phyloP scores from a whole-genome alignment of 2,888 invertebrate genomes.

The Lordiphosa fenestrarum region DNA sequence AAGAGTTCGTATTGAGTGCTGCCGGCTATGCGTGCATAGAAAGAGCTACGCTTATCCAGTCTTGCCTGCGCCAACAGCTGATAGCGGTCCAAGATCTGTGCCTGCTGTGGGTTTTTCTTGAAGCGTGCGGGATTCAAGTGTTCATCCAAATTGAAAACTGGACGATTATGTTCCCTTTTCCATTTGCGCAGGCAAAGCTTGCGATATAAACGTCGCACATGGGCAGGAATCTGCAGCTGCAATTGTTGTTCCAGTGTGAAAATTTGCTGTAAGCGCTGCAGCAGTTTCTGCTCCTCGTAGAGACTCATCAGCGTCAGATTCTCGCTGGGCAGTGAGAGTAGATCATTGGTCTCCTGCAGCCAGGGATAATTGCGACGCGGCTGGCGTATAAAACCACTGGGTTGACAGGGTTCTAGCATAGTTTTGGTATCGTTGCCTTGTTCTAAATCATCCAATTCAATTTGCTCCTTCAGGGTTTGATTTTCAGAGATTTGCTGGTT shows the following conservation, averaged over 20 bases:
- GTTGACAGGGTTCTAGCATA: constrained; percentile 60
- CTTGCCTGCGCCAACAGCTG: constrained; percentile 70
- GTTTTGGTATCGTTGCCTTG: constrained; percentile 2
- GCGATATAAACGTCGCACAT: constrained; percentile 81
- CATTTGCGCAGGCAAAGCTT: constrained; percentile 83
- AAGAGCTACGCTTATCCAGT: constrained; percentile 63
- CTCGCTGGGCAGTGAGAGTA: constrained; percentile 20
- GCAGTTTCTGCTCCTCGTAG: constrained; percentile 77
- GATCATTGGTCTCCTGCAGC: constrained; percentile 67
- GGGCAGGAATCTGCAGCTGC: constrained; percentile 72
- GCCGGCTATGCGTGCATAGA: constrained; percentile 82
- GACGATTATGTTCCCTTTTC: constrained; percentile 82
- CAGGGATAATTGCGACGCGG: constrained; percentile 81
- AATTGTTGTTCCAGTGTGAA: constrained; percentile 58
- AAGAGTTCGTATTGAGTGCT: constrained; percentile 82
- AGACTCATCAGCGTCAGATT: constrained; percentile 73
- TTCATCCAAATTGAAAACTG: constrained; percentile 83
- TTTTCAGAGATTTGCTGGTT: constrained; percentile 2
- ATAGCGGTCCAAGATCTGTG: constrained; percentile 78
- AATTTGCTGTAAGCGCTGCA: constrained; percentile 70
- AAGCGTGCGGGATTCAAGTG: constrained; percentile 42
- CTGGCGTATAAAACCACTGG: constrained; percentile 79
- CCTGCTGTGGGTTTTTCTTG: constrained; percentile 26
- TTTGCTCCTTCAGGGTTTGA: constrained; percentile 39
- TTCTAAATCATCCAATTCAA: constrained; percentile 32